Evolutionary conservation across 2,888 invertebrate species (phyloP).

Genomic region (Megamerina dolium): DNA sequence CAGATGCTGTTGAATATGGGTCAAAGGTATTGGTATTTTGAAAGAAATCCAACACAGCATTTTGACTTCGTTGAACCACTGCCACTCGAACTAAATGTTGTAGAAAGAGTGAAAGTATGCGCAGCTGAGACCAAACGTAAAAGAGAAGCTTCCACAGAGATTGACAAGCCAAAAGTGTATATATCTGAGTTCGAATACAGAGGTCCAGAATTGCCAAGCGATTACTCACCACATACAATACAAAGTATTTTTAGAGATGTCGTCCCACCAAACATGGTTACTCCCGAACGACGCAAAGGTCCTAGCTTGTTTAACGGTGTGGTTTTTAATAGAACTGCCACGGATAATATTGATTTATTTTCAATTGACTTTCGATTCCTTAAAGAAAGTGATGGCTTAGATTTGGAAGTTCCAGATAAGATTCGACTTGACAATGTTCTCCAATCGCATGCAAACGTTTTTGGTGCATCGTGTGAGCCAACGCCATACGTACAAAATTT

Average conservation of each 20-base stretch:
- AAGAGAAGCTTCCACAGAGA: too few relatives aligned
- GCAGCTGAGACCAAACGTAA: too few relatives aligned
- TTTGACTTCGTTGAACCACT: constrained; percentile 13
- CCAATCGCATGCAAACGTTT: background rate
- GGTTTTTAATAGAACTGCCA: too few relatives aligned
- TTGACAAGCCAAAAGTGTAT: too few relatives aligned
- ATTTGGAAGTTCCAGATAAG: background rate
- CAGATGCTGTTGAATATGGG: constrained; percentile 20
- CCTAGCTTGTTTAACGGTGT: constrained; percentile 4
- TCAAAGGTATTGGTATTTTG: constrained; percentile 17
- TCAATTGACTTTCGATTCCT: constrained; percentile 8
- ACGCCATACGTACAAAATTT: background rate
- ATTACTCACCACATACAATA: constrained; percentile 5
- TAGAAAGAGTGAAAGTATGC: too few relatives aligned
- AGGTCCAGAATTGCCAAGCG: background rate
- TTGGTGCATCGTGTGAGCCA: constrained; percentile 2
- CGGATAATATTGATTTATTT: too few relatives aligned
- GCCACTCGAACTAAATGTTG: constrained; percentile 8
- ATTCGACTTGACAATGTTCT: background rate
- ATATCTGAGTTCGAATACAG: background rate
- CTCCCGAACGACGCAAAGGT: constrained; percentile 3
- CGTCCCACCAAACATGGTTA: too few relatives aligned
- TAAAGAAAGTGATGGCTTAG: constrained; percentile 4
- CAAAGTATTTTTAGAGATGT: constrained; percentile 12
- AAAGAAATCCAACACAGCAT: constrained; percentile 6